Evolutionary conservation across 2,888 invertebrate species (phyloP).

Genomic region (Epirrita christyi): DNA sequence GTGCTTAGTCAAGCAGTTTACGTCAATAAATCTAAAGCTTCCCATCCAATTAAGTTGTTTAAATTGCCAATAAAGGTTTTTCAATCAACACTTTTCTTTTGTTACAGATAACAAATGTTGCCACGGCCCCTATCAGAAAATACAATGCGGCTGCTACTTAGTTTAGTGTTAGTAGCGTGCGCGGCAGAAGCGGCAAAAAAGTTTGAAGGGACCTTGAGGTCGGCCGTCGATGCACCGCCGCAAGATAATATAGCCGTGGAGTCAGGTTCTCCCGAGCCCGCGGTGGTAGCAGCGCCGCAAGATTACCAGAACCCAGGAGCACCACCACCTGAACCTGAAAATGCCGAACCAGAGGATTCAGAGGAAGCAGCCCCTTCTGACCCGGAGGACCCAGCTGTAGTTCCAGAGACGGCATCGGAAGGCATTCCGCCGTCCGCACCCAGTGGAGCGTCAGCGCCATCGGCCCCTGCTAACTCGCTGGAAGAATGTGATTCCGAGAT

Average conservation of each 20-base stretch:
- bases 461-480: slow-evolving; percentile 82
- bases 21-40: slow-evolving; percentile 55
- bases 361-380: slow-evolving; percentile 41
- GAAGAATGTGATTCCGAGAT: slow-evolving; percentile 95
- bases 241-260: slow-evolving; percentile 79
- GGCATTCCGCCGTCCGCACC: slow-evolving; percentile 79
- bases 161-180: slow-evolving; percentile 74
- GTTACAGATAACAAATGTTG: slow-evolving; percentile 80
- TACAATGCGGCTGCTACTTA: slow-evolving; percentile 77
- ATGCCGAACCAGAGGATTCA: slow-evolving; percentile 33
- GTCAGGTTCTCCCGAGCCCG: slow-evolving; percentile 73
- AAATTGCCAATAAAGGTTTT: slow-evolving; percentile 58
- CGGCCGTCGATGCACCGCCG: slow-evolving; percentile 78
- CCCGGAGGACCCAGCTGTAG: slow-evolving; percentile 55
- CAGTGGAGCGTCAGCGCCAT: slow-evolving; percentile 78
- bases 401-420: slow-evolving; percentile 77
- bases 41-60: slow-evolving; percentile 62
- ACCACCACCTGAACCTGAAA: slow-evolving; percentile 58
- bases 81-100: slow-evolving; percentile 67
- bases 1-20: slow-evolving; percentile 57
- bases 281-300: slow-evolving; percentile 74
- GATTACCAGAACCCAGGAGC: slow-evolving; percentile 75
- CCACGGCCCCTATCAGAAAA: slow-evolving; percentile 70
- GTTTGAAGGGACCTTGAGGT: slow-evolving; percentile 76
- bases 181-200: slow-evolving; percentile 78